phyloP scores from a whole-genome alignment of 2,888 invertebrate genomes.

The Leptopilina syphax region DNA sequence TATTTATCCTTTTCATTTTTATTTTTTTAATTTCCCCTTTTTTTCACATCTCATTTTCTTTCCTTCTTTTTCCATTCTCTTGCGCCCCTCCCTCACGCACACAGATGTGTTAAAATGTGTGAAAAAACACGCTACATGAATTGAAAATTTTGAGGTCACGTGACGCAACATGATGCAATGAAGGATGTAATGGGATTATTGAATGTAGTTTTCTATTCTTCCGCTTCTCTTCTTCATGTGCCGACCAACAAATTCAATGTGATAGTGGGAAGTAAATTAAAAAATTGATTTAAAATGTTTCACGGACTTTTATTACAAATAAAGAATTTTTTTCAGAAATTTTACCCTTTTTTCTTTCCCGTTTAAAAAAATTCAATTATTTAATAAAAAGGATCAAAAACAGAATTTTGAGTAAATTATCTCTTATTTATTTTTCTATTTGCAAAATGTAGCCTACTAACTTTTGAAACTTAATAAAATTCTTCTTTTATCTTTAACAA shows the following conservation, averaged over 20 bases:
- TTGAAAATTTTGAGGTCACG: conserved; percentile 34
- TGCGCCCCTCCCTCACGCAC: background rate
- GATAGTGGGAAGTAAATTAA: background rate
- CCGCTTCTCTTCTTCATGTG: background rate
- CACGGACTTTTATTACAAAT: background rate
- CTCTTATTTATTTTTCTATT: too few species aligned
- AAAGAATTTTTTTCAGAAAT: too few species aligned
- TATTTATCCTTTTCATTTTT: too few species aligned
- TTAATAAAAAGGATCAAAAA: too few species aligned
- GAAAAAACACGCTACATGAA: conserved; percentile 19
- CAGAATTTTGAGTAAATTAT: too few species aligned
- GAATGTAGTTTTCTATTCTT: conserved; percentile 28
- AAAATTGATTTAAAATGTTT: background rate
- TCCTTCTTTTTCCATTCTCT: conserved; percentile 5
- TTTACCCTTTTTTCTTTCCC: too few species aligned
- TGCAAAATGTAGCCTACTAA: too few species aligned
- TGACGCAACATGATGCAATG: conserved; percentile 38
- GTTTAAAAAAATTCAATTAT: too few species aligned
- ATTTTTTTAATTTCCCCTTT: too few species aligned
- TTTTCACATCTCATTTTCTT: too few species aligned
- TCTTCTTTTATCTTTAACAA: too few species aligned
- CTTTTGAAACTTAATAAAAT: too few species aligned
- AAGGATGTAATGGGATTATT: conserved; percentile 28
- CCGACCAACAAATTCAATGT: background rate
- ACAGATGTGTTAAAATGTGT: background rate